Evolutionary conservation across 2,888 invertebrate genomes (phyloP), one percentile per base, ranked within the genome.

Genomic region (Disparrhopalites patrizii): DNA sequence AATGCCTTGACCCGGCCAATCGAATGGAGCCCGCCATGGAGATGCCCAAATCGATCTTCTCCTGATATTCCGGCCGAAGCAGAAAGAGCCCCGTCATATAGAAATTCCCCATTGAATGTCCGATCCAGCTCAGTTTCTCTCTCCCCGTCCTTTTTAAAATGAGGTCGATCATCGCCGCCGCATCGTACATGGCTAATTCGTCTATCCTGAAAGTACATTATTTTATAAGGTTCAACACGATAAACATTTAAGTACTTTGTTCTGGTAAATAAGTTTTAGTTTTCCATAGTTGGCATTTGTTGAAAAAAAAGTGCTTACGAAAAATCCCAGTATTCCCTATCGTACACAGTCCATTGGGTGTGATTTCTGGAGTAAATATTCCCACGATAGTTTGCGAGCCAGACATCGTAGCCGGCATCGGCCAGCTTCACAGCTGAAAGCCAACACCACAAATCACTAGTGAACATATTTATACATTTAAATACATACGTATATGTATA

Each of bases 61-160:
- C 51, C 57, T 76, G 73, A 57, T 75, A 76, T 38, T 75, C 73
- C 0, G 73, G 72, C 27, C 62, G 76, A 55, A 76, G 69, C n/a
- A 79, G 78, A 71, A 78, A 72, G 77, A 78, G 77, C 64, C 79
- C 79, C 70, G 77, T 79, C 66, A 79, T 79, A 51, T 78, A 77
- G 23, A 79, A 79, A 23, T 81, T 81, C 33, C 84, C 84, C 76
- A 84, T 83, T 1, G 83, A 84, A 76, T 85, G 84, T 10, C 84
- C 85, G 25, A 84, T 77, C 77, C 83, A 85, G 57, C 79, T 78
- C 1, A 85, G 68, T 58, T 78, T 76, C 15, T 77, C 63, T 25
- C 77, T 77, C 1, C 79, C 77, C 0, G 84, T 82, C 8, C 69
- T 69, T 1, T 73, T 71, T 33, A 83, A 76, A 18, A 82, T 79